Evolutionary conservation across 2,888 invertebrate genomes (phyloP).

Genomic region (Panzeria rudis): DNA sequence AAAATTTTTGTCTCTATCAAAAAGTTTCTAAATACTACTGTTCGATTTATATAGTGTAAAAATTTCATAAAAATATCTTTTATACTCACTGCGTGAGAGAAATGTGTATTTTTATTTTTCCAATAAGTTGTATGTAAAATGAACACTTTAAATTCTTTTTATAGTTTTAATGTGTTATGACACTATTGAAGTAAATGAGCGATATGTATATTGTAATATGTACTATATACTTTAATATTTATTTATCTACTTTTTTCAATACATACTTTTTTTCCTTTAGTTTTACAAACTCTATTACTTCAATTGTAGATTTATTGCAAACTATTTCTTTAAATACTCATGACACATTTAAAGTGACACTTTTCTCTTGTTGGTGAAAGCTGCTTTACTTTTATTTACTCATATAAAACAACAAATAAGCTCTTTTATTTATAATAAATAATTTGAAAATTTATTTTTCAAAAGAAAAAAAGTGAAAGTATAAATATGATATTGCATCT

Average conservation of each 20-base stretch:
- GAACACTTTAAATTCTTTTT: too few relatives aligned
- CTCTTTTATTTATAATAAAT: not conserved
- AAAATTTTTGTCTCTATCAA: too few relatives aligned
- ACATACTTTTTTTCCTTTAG: not conserved
- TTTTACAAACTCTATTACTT: not conserved
- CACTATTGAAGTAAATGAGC: too few relatives aligned
- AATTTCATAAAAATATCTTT: too few relatives aligned
- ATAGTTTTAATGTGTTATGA: too few relatives aligned
- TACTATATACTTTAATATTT: not conserved
- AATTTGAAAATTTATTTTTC: not conserved
- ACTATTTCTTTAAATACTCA: not conserved
- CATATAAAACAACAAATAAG: not conserved
- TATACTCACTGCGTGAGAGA: too few relatives aligned
- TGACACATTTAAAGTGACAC: not conserved
- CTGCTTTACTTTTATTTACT: not conserved
- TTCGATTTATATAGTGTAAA: too few relatives aligned
- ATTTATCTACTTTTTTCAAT: not conserved
- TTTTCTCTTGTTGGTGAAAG: not conserved
- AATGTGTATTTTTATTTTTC: too few relatives aligned
- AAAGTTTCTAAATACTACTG: too few relatives aligned
- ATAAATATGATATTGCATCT: conserved; percentile 14
- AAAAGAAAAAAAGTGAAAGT: not conserved
- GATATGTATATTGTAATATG: too few relatives aligned
- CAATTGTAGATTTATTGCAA: not conserved
- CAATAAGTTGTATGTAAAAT: too few relatives aligned